Percentiles rank a stretch among this genome's conserved stretches.
Conservation (phyloP, 1,140 invertebrate genomes). For the Brachionus asplanchnoidis region DNA sequence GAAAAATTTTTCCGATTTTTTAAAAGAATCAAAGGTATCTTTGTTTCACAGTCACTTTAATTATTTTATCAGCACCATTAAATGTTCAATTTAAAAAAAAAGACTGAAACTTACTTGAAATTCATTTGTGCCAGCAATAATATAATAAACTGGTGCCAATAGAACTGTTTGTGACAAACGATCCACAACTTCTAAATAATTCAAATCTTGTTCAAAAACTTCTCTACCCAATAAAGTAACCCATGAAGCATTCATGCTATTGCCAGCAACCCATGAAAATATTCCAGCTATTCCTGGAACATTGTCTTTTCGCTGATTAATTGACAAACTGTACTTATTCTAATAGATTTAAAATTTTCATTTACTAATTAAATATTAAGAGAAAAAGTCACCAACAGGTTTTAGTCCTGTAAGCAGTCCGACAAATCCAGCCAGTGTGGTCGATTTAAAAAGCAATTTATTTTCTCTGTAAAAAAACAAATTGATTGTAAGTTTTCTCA, state of each 20-base stretch:
- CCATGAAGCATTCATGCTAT: background rate
- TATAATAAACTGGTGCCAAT: background rate
- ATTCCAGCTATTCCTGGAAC: background rate
- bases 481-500: constrained; percentile 60
- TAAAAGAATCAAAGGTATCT: too few relatives aligned
- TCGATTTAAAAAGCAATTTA: constrained; percentile 59
- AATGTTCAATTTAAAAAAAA: background rate
- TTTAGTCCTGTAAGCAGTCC: constrained; percentile 58
- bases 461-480: constrained; percentile 58
- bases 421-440: constrained; percentile 62
- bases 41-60: too few relatives aligned
- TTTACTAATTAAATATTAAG: background rate
- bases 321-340: background rate
- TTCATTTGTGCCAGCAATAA: background rate
- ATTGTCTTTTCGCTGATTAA: background rate
- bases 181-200: background rate
- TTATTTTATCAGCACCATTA: too few relatives aligned
- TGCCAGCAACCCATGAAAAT: background rate
- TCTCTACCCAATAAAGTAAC: background rate
- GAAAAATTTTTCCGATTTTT: too few relatives aligned
- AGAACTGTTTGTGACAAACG: background rate
- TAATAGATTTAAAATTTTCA: background rate
- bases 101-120: constrained; percentile 42
- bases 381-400: background rate
- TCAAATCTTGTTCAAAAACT: background rate